Evolutionary conservation across 2,797 vertebrate genomes (phyloP).

Genomic region (Meda fulgida): DNA sequence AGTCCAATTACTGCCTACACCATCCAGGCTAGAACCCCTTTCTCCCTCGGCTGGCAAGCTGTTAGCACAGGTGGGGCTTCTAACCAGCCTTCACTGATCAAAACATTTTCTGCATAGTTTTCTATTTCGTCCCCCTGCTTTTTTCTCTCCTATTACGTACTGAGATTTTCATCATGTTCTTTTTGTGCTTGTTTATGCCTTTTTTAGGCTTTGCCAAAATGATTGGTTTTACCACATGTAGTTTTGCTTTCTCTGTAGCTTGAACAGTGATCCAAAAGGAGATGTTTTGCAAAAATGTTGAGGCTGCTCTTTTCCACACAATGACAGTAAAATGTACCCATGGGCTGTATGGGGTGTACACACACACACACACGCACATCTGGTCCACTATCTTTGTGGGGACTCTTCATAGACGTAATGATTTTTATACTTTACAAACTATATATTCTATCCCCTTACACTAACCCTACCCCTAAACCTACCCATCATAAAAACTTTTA

Average conservation of each 20-base stretch:
- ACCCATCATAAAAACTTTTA: no score
- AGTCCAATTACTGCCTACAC: conserved; percentile 93
- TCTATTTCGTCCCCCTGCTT: background rate
- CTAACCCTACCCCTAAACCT: no score
- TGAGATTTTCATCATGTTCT: conserved; percentile 2
- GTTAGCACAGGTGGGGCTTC: conserved; percentile 91
- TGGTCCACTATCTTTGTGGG: no score
- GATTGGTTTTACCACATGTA: background rate
- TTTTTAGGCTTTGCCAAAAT: background rate
- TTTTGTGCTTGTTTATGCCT: conserved; percentile 12
- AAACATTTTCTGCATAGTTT: conserved; percentile 51
- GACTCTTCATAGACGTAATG: no score
- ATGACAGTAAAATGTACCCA: background rate
- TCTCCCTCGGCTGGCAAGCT: conserved; percentile 98
- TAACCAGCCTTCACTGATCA: conserved; percentile 55
- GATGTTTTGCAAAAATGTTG: background rate
- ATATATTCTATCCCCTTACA: no score
- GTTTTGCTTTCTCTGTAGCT: background rate
- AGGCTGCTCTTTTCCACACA: background rate
- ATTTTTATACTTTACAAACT: no score
- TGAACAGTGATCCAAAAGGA: background rate
- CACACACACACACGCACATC: background rate
- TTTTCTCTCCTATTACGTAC: background rate
- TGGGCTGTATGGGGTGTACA: background rate
- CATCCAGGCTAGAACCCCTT: conserved; percentile 94